These are phyloP conservation scores for Ispidina lecontei DNA, from an alignment of 2,797 vertebrate genomes.

Conservation along the genomic window DNA sequence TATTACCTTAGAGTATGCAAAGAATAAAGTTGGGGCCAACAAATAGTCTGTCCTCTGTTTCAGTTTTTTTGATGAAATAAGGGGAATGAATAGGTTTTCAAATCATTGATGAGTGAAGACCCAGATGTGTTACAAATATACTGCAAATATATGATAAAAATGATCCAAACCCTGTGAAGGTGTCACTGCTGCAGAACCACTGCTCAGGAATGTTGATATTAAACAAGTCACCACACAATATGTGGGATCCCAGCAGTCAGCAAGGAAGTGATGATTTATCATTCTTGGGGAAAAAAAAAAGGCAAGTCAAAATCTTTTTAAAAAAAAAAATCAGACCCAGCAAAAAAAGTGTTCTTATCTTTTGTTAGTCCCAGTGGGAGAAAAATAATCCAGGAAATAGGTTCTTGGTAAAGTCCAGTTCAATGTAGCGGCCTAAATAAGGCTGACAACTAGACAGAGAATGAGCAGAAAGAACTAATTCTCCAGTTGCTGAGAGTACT, in stretches of 20 bases:
- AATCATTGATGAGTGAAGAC: neutral
- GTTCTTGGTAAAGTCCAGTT: neutral
- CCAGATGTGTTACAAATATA: neutral
- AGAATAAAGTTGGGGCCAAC: conserved; percentile 44
- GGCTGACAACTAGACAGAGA: neutral
- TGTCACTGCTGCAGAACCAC: neutral
- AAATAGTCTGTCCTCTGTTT: neutral
- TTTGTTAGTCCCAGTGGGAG: neutral
- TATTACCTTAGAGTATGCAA: neutral
- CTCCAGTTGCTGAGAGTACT: neutral
- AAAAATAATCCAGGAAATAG: conserved; percentile 13
- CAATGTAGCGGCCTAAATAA: neutral
- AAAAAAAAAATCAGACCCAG: neutral
- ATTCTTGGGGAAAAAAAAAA: neutral
- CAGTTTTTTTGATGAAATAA: conserved; percentile 26
- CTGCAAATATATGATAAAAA: neutral
- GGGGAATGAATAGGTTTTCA: conserved; percentile 13
- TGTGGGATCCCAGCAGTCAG: neutral
- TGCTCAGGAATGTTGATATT: neutral
- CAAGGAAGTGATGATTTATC: neutral
- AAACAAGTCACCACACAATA: neutral
- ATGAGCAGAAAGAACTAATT: neutral
- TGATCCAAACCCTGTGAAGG: neutral
- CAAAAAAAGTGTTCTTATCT: neutral
- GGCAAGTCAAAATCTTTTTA: neutral